Conservation (phyloP, 2,113 vertebrate species). For the cattle (Bos taurus) region ARS-UCD2.0 NC_037347.1:57278001-57278500, state of each 20-base stretch:
- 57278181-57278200: not conserved
- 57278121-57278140: not conserved
- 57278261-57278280: slow-evolving; percentile 51
- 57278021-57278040: not conserved
- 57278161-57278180: slow-evolving; percentile 10
- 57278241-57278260: slow-evolving; percentile 21
- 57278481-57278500: not conserved
- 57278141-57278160: not conserved
- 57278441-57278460: not conserved
- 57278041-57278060: not conserved
- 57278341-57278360: slow-evolving; percentile 61
- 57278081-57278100: not conserved
- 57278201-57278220: not conserved
- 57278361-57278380: slow-evolving; percentile 55
- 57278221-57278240: not conserved
- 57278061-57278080: not conserved
- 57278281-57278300: slow-evolving; percentile 64
- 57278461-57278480: not conserved
- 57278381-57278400: slow-evolving; percentile 62
- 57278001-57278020: not conserved
- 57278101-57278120: not conserved
- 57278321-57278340: slow-evolving; percentile 61
- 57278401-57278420: slow-evolving; percentile 30
- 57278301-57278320: slow-evolving; percentile 37
- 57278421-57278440: slow-evolving; percentile 25